A percentile compares a stretch with the other conserved stretches of the same genome.
Evolutionary conservation across 2,888 invertebrate species (phyloP).

Genomic region (Alcis repandata): DNA sequence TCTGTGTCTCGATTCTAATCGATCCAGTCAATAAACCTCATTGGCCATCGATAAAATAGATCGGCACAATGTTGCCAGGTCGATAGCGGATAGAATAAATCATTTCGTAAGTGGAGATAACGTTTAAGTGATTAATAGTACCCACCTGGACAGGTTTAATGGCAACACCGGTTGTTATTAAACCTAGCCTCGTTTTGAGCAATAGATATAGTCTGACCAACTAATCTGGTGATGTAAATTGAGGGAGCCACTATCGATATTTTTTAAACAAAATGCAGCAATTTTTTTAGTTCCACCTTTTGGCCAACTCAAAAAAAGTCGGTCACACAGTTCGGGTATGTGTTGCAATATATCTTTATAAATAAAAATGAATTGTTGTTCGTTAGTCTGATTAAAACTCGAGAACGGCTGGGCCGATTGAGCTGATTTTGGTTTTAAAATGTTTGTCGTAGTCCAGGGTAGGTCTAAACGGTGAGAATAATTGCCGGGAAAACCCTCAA

Average conservation of each 20-base stretch:
- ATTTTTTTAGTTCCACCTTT: background rate
- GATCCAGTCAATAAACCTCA: constrained; percentile 36
- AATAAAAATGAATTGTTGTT: too few relatives aligned
- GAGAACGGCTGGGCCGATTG: too few relatives aligned
- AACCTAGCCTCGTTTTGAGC: constrained; percentile 27
- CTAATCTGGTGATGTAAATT: background rate
- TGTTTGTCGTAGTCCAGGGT: too few relatives aligned
- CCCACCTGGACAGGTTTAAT: constrained; percentile 38
- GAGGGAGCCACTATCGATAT: background rate
- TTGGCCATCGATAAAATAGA: constrained; percentile 36
- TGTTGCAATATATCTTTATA: constrained; percentile 23
- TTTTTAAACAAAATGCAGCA: too few relatives aligned
- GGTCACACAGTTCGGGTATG: background rate
- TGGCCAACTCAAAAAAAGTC: background rate
- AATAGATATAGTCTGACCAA: constrained; percentile 15
- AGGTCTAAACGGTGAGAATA: too few relatives aligned
- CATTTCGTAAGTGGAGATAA: constrained; percentile 45
- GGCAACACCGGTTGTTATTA: constrained; percentile 30
- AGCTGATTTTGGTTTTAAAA: too few relatives aligned
- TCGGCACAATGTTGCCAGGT: constrained; percentile 31
- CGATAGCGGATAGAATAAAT: constrained; percentile 36
- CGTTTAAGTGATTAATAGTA: constrained; percentile 44
- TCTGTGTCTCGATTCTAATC: constrained; percentile 17
- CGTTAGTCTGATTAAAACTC: too few relatives aligned
- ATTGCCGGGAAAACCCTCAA: too few relatives aligned